Percentiles rank a stretch among this genome's conserved stretches.
phyloP scores from a whole-genome alignment of 2,113 vertebrate species.

The Tyrannus savana region DNA sequence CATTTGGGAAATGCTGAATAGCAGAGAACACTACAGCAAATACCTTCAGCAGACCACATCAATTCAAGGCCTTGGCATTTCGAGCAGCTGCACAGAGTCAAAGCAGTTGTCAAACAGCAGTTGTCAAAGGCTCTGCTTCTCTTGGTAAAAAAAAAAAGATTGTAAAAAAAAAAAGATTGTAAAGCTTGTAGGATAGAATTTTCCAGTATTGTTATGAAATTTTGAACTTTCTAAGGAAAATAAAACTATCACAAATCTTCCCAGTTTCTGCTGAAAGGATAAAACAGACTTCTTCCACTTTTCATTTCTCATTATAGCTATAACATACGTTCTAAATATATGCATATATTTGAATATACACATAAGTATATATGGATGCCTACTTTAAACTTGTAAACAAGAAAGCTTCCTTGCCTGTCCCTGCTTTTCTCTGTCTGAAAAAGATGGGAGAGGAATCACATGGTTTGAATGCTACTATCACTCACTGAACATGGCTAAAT shows the following conservation, averaged over 20 bases:
- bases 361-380: not conserved
- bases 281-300: not conserved
- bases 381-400: not conserved
- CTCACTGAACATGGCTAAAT: not conserved
- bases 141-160: not conserved
- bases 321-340: not conserved
- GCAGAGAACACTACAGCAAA: not conserved
- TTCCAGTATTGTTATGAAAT: not conserved
- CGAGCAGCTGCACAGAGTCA: not conserved
- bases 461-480: not conserved
- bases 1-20: not conserved
- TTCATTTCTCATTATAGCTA: not conserved
- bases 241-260: not conserved
- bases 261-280: not conserved
- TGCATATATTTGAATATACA: not conserved
- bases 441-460: not conserved
- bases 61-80: not conserved
- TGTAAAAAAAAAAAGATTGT: not conserved
- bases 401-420: not conserved
- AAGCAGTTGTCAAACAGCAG: too few species aligned
- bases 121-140: not conserved
- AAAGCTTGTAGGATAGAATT: not conserved
- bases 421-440: not conserved
- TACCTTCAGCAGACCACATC: not conserved
- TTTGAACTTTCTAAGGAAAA: not conserved